phyloP scores from a whole-genome alignment of 2,888 invertebrate genomes.

The Rotaria macrura region DNA sequence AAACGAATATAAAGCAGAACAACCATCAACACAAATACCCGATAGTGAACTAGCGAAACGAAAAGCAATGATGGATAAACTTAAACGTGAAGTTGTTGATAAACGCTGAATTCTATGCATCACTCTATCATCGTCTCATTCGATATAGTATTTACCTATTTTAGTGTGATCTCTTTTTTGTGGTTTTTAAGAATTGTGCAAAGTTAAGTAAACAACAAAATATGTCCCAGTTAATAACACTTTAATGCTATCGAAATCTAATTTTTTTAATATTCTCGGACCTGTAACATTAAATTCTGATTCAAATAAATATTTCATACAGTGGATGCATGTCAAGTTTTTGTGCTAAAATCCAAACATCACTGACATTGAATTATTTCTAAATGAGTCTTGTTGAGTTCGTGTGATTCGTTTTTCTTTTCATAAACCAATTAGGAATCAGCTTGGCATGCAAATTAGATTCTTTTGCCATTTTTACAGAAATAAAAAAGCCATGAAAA shows the following conservation, averaged over 20 bases:
- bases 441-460: no score
- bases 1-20: neutral
- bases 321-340: no score
- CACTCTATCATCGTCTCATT: neutral
- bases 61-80: neutral
- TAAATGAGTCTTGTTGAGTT: no score
- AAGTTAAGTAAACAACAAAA: neutral
- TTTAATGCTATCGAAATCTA: neutral
- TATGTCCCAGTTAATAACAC: no score
- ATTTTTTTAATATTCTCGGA: neutral
- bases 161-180: neutral
- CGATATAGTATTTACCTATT: neutral
- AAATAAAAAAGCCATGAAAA: no score
- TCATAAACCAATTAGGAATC: no score
- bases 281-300: neutral
- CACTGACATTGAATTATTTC: no score
- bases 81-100: slow-evolving; percentile 10
- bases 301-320: neutral
- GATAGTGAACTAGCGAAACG: neutral
- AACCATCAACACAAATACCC: neutral
- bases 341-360: no score
- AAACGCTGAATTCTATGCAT: neutral
- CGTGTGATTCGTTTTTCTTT: no score
- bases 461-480: no score
- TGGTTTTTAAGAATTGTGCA: neutral